Conservation (phyloP, 1,140 invertebrate genomes). For the Drosophila nigrodunni region DNA sequence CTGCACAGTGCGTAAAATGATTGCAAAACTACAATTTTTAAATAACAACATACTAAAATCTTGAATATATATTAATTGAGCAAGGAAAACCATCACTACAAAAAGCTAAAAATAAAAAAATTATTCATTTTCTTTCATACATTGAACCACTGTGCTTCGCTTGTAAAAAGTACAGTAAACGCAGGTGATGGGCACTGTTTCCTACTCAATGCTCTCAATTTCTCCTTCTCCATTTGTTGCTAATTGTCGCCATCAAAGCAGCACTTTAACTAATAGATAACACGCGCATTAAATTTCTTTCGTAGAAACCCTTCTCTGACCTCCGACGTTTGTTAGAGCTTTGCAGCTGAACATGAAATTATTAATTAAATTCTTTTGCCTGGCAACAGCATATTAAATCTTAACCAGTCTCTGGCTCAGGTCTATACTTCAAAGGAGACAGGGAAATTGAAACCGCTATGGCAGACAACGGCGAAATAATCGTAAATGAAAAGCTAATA, state of each 20-base stretch:
- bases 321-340: conserved; percentile 3
- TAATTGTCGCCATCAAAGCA: conserved; percentile 57
- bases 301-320: neutral
- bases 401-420: neutral
- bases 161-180: conserved; percentile 2
- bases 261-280: conserved; percentile 53
- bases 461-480: neutral
- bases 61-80: too few relatives aligned
- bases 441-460: neutral
- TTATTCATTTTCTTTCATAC: too few relatives aligned
- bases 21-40: too few relatives aligned
- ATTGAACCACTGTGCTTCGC: conserved; percentile 5
- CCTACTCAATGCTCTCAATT: neutral
- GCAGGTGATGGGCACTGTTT: neutral
- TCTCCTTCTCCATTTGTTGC: neutral
- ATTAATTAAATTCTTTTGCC: conserved; percentile 20
- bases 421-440: neutral
- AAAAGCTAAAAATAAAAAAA: too few relatives aligned
- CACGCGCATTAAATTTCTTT: conserved; percentile 48
- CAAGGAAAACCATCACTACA: too few relatives aligned
- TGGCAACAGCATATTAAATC: conserved; percentile 2
- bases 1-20: too few relatives aligned
- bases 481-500: conserved; percentile 29
- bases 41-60: too few relatives aligned
- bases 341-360: neutral